Base-by-base conservation (phyloP, 2,888 invertebrate species). In the Patella pellucida region DNA sequence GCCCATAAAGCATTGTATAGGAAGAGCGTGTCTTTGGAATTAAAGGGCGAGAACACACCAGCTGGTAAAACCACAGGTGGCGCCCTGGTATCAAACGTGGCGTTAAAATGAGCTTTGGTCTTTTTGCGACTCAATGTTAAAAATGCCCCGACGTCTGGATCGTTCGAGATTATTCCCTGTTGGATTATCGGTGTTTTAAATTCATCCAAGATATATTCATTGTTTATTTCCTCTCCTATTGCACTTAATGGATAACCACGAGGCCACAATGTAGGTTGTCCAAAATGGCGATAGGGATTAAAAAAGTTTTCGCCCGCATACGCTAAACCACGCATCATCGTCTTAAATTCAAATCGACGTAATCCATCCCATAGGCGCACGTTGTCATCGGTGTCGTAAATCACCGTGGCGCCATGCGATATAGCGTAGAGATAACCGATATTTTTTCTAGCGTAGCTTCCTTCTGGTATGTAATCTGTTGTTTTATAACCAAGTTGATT, bases 91-190 rank as follows among this genome's bases (percentile, higher is more conserved):
- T 88, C 84, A 76, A 87, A 87, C 14, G 74, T 76, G n/a, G 83
- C 70, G 54, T 84, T 75, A 14, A 86, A 75, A 19, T 56, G 72
- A 15, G 71, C 67, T 12, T 69, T 23, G 0, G 78, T 69, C n/a
- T 19, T 69, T 54, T 79, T 80, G 52, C 85, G 72, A 12, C 85
- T 85, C 68, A 87, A 78, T 73, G 86, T 68, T 73, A 80, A 85
- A 15, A 87, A 76, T 41, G 87, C 86, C 76, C 88, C 87, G 31
- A 88, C 83, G 78, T 87, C 87, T 2, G 87, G 87, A 69, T 87
- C 87, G 3, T 85, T 85, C 70, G 85, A 82, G 62, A 83, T 85
- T 1, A 88, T 68, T 4, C 85, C 85, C 75, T 87, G 87, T 70
- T 87, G 86, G 12, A 87, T 81, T 19, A 79, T 73, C 0, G 86